phyloP scores from a whole-genome alignment of 2,113 vertebrate species.

The Crotalus horridus region DNA sequence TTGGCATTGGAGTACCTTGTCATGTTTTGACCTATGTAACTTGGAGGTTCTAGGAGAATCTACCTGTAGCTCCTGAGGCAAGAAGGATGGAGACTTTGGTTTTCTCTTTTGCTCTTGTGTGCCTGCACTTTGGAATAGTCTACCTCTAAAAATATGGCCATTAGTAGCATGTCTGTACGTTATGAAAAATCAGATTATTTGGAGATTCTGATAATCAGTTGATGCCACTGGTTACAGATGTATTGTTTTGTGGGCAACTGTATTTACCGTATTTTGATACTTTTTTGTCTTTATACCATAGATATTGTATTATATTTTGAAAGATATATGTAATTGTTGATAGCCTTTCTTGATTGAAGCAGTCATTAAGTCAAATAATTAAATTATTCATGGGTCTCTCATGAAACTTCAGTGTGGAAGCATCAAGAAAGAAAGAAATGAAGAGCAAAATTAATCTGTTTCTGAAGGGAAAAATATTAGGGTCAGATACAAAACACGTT shows the following conservation, averaged over 20 bases:
- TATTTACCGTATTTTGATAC: background rate
- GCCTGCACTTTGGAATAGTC: background rate
- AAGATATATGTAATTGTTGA: background rate
- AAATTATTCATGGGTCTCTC: background rate
- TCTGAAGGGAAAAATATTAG: background rate
- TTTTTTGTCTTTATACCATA: background rate
- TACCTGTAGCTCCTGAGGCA: background rate
- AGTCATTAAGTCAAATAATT: background rate
- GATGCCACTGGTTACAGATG: background rate
- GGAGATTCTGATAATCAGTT: background rate
- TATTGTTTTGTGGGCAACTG: background rate
- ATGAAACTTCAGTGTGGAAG: background rate
- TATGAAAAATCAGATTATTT: background rate
- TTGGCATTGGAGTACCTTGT: background rate
- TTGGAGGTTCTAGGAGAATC: background rate
- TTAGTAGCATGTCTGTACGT: background rate
- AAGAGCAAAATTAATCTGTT: background rate
- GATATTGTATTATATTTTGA: background rate
- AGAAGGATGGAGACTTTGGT: background rate
- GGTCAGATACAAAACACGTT: background rate
- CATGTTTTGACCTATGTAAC: background rate
- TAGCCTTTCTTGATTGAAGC: background rate
- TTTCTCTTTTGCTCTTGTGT: background rate
- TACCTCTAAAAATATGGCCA: background rate
- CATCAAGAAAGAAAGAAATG: background rate